Base-by-base conservation (phyloP, 2,797 vertebrate genomes). In the Eulemur mongoz region DNA sequence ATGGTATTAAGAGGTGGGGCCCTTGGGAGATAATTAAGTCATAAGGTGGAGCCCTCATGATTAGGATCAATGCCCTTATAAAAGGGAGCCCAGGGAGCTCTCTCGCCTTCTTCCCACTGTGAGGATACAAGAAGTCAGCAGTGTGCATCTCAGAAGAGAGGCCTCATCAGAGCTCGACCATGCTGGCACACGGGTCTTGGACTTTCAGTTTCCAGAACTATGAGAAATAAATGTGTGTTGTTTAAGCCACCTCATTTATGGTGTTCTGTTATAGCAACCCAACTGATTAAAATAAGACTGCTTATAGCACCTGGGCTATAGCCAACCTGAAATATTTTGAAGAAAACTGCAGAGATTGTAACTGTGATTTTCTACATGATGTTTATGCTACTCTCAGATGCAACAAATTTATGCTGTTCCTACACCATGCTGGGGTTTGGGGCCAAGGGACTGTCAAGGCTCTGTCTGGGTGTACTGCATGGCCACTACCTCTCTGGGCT, bases 391-490 rank as follows among this genome's bases (percentile, higher is more conserved):
- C 57, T 93, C 30, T 63, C 25, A 23, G 40, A 50, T 18, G 48
- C 43, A 78, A 83, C 90, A 67, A 50, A 40, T 35, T 38, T 73
- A 40, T 89, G 70, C 57, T 43, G 27, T 22, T 35, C 59, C n/a
- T 38, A 63, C 2, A 32, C 4, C 8, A 65, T 15, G n/a, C 83
- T 63, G 78, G 23, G 63, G 61, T 2, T 70, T 45, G 54, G 50
- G 38, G 52, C 22, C 75, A 30, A 81, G 83, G 23, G 43, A 25
- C 15, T 27, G 43, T 40, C 3, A 8, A 11, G 45, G n/a, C 5
- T 30, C 70, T 12, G 22, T 76, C 40, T 10, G 3, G 23, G 38
- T 4, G 23, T 0, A 0, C 8, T 40, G 1, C 40, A 3, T 13
- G 14, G 38, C 30, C 32, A 57, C 38, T 9, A 5, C 35, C 38